Base-by-base conservation (phyloP, 2,113 vertebrate genomes). In the Gadus macrocephalus region DNA sequence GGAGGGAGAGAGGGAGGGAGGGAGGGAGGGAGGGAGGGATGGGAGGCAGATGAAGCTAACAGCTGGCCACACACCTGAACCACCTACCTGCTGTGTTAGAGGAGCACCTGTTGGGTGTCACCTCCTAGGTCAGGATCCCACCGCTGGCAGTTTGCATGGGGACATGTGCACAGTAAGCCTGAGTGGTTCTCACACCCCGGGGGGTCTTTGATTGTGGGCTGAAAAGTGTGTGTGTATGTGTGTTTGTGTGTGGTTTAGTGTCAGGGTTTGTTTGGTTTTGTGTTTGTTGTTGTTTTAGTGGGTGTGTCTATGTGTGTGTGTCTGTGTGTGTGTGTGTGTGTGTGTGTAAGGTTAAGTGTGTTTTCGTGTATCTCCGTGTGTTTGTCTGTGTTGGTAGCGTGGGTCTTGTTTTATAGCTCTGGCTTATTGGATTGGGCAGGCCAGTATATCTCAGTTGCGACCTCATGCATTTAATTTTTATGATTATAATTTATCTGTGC, bases 381-480 rank as follows among this genome's bases (percentile, higher is more conserved):
- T 78, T 69, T 70, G 78, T 71, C 9, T 49, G 42, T 49, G 42
- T 49, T 35, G 31, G 31, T 35, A 35, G 8, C 12, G 42, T 49
- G 42, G 8, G 42, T 49, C 9, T 49, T 9, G 8, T 49, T 49
- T 49, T 12, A 14, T 49, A 49, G 8, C 8, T 49, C 42, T 9
- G 42, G 42, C 8, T 49, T 49, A 49, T 49, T 49, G 42, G 79
- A 79, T 76, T 77, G 56, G 79, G 49, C 68, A 61, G 75, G 77
- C 83, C 72, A 69, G 66, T 22, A 64, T 74, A 78, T 69, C 66
- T 15, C 2, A 77, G 28, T 11, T 71, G 15, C 82, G 85, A 78
- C 81, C 81, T 75, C 68, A 82, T 83, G 76, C 83, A 86, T 59
- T 16, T 85, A 82, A 81, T 68, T 75, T 61, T 67, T 81, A 78